phyloP scores from a whole-genome alignment of 2,113 vertebrate genomes.

The Actinemys pallida region DNA sequence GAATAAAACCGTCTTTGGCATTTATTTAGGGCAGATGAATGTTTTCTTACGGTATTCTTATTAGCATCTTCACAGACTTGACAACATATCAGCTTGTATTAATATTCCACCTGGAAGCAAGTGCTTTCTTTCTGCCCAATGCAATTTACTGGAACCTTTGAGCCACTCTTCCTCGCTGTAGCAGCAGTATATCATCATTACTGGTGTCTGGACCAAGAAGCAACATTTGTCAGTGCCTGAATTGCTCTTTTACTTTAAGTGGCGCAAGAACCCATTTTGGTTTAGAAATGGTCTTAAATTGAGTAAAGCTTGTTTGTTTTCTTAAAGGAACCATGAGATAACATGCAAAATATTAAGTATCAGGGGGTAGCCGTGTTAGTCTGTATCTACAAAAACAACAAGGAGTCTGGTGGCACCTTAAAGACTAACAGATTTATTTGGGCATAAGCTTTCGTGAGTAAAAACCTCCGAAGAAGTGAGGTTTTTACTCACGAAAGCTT shows the following conservation, averaged over 20 bases:
- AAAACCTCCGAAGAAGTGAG: too few species aligned
- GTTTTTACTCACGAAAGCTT: too few species aligned
- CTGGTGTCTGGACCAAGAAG: constrained; percentile 54
- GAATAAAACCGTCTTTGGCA: constrained; percentile 53
- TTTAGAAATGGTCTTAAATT: constrained; percentile 56
- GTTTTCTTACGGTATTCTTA: constrained; percentile 55
- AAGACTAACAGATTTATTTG: too few species aligned
- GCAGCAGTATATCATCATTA: constrained; percentile 68
- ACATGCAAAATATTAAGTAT: neutral
- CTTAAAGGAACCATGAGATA: neutral
- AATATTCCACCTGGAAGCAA: constrained; percentile 59
- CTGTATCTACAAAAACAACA: too few species aligned
- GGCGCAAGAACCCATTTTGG: constrained; percentile 58
- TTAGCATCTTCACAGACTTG: constrained; percentile 52
- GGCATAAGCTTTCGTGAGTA: too few species aligned
- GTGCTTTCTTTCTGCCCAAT: constrained; percentile 47
- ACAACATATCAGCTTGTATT: constrained; percentile 62
- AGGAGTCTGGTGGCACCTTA: too few species aligned
- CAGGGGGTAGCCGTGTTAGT: too few species aligned
- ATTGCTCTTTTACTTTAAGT: constrained; percentile 70
- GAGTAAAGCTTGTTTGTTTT: constrained; percentile 38
- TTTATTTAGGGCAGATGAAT: constrained; percentile 67
- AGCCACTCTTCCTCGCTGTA: constrained; percentile 34
- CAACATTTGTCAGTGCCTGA: constrained; percentile 63
- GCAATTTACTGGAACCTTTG: constrained; percentile 68